Evolutionary conservation across 2,113 vertebrate genomes (phyloP), one percentile per base, ranked within the genome.

Genomic region (Seriola dumerili): DNA sequence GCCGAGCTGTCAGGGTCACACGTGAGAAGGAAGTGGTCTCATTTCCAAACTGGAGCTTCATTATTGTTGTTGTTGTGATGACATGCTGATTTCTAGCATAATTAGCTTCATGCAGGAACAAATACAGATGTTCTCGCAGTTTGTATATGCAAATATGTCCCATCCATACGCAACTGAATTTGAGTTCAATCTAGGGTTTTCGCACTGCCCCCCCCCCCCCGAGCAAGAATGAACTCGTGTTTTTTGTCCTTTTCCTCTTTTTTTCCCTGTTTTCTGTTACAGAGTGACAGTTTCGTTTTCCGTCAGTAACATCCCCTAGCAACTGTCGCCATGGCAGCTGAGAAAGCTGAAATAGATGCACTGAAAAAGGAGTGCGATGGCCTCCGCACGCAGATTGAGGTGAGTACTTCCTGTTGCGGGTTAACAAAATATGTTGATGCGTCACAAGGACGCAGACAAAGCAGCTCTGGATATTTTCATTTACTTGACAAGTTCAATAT

Each of bases 331-430:
- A 96, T 96, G 95, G 95, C 93, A 90, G 87, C 92, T 83, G 93
- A 94, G 77, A 94, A 94, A 83, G 93, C 94, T 86, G 95, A 96
- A 89, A 92, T 96, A 48, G 95, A 95, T 21, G 68, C 80, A 1
- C 88, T 96, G 92, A 95, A 95, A 90, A 96, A 96, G 92, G 95
- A 96, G 88, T 95, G 91, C 9, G 94, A 95, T 34, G 82, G 84
- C 78, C 91, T 96, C 65, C 95, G 94, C 64, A 76, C 91, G 65
- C 80, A 96, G 85, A 96, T 96, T 54, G 95, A 95, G 92, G 95
- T 96, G 88, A 88, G 40, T 11, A 3, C 25, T 23, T 62, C n/a
- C 34, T 55, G 55, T 14, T 48, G n/a, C 1, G 14, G 44, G 4
- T 4, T 21, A 8, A 3, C 6, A 1, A 50, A 19, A 50, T 19